A percentile compares a stretch with the other conserved stretches of the same genome.
These are phyloP conservation scores for Nicator chloris DNA, from an alignment of 2,113 vertebrate species.

Conservation along the genomic window DNA sequence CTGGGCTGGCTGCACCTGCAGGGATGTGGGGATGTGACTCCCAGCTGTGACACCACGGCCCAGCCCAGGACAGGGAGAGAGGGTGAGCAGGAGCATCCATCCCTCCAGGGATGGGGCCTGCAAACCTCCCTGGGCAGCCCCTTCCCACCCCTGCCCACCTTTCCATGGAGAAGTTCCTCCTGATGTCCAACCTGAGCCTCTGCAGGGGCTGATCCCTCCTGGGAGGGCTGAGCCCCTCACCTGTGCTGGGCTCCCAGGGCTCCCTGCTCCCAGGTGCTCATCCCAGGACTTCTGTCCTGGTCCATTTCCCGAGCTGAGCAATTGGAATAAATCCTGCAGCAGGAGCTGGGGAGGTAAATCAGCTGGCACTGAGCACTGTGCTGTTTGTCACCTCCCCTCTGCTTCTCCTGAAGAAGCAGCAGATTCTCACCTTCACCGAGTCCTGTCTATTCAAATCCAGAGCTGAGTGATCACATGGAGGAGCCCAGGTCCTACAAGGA, in stretches of 20 bases:
- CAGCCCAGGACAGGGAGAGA: neutral
- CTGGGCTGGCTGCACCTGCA: neutral
- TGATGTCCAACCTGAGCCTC: neutral
- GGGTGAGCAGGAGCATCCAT: neutral
- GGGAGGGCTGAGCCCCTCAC: neutral
- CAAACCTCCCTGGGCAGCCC: neutral
- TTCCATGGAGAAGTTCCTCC: neutral
- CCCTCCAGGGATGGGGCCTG: neutral
- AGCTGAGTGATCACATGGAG: neutral
- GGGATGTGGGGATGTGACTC: neutral
- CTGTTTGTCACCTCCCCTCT: neutral
- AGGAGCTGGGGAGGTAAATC: neutral
- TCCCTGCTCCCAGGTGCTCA: fast-evolving
- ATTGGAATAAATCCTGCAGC: neutral
- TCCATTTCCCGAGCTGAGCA: neutral
- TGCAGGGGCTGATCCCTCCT: neutral
- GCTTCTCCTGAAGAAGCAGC: neutral
- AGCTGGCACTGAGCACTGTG: neutral
- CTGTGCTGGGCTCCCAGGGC: neutral
- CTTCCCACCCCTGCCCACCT: fast-evolving
- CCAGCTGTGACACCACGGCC: neutral
- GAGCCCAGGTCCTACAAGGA: neutral
- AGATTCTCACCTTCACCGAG: neutral
- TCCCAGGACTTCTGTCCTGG: fast-evolving
- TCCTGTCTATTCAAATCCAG: neutral